Percentiles rank a stretch among this genome's conserved stretches.
phyloP scores from a whole-genome alignment of 2,113 vertebrate genomes.

The Acanthisitta chloris region DNA sequence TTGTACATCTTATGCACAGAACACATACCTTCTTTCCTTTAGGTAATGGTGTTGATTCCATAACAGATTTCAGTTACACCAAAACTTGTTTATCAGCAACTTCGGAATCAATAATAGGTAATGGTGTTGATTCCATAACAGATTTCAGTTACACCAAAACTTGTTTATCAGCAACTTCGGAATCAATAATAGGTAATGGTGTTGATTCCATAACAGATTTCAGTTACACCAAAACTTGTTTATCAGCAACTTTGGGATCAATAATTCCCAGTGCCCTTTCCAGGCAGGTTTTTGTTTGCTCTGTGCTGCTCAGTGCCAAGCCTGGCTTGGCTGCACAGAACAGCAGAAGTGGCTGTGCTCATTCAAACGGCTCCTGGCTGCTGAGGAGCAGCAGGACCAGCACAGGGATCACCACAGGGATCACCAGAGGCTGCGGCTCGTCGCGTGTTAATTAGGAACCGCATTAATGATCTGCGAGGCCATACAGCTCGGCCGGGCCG shows the following conservation, averaged over 20 bases:
- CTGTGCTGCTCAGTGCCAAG: rapidly evolving
- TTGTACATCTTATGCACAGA: rapidly evolving
- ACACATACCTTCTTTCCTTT: rapidly evolving
- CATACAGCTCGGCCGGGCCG: rapidly evolving
- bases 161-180: neutral
- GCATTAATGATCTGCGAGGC: rapidly evolving
- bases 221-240: too few relatives aligned
- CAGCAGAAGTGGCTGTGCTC: rapidly evolving
- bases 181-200: too few relatives aligned
- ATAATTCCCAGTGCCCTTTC: neutral
- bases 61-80: too few relatives aligned
- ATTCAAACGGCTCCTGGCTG: neutral
- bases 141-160: too few relatives aligned
- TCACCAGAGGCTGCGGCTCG: rapidly evolving
- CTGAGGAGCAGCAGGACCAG: neutral
- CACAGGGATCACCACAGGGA: rapidly evolving
- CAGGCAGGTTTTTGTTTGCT: neutral
- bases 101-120: neutral
- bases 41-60: rapidly evolving
- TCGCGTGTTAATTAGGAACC: neutral
- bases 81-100: neutral
- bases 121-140: rapidly evolving
- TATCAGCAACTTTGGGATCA: neutral
- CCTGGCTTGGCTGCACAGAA: neutral
- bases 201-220: neutral